Evolutionary conservation across 1,140 invertebrate genomes (phyloP).

Genomic region (Heliconius himera): DNA sequence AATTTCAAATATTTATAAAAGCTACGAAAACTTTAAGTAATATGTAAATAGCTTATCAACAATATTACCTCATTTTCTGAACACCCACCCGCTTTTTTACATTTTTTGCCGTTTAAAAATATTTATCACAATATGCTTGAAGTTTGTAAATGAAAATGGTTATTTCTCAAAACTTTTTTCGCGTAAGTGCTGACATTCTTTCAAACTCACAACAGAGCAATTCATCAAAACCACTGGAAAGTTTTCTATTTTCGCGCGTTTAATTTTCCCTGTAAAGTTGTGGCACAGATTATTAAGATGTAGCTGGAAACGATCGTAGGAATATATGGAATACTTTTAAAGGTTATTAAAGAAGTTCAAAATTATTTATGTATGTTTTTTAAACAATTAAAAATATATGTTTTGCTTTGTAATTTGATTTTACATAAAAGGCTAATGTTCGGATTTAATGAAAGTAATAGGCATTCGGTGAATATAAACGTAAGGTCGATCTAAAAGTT

Average conservation of each 20-base stretch:
- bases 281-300: constrained; percentile 36
- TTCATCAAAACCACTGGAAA: constrained; percentile 54
- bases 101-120: constrained; percentile 15
- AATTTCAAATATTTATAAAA: background rate
- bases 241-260: constrained; percentile 52
- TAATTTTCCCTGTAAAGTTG: constrained; percentile 43
- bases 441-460: too few relatives aligned
- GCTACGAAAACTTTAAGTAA: background rate
- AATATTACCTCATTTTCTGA: background rate
- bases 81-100: background rate
- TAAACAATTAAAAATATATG: too few relatives aligned
- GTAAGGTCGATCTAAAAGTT: too few relatives aligned
- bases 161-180: constrained; percentile 34
- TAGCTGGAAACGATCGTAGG: constrained; percentile 10
- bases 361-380: background rate
- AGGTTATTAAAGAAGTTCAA: background rate
- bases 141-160: constrained; percentile 38
- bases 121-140: constrained; percentile 26
- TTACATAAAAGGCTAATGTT: too few relatives aligned
- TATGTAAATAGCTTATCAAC: background rate
- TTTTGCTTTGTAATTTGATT: too few relatives aligned
- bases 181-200: constrained; percentile 45
- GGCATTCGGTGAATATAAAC: too few relatives aligned
- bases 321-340: background rate
- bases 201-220: constrained; percentile 55